phyloP scores from a whole-genome alignment of 2,113 vertebrate species.

The Lota lota region DNA sequence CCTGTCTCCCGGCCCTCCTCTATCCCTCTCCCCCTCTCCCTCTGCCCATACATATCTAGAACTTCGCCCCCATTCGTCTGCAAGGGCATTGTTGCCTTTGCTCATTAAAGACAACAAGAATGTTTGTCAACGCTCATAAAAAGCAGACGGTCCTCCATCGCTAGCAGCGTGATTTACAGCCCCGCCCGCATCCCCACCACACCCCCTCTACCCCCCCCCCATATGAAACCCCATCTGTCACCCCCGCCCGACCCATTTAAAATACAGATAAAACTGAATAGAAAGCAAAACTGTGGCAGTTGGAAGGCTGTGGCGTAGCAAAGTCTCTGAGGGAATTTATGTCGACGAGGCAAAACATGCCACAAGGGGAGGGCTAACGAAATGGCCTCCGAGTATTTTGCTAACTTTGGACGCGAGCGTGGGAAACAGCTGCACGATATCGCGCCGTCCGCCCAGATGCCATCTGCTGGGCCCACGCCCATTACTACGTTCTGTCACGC shows the following conservation, averaged over 20 bases:
- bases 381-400: conserved; percentile 43
- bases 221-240: conserved; percentile 56
- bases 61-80: conserved; percentile 35
- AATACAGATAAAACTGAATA: conserved; percentile 27
- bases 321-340: conserved; percentile 36
- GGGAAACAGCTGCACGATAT: conserved; percentile 51
- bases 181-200: conserved; percentile 3
- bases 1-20: conserved; percentile 38
- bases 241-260: background rate
- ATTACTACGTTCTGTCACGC: too few relatives aligned
- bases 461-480: background rate
- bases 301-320: conserved; percentile 11
- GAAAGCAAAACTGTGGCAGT: conserved; percentile 34
- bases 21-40: too few relatives aligned
- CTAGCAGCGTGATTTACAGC: conserved; percentile 51
- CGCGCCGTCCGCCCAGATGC: conserved; percentile 48
- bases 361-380: conserved; percentile 16
- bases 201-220: conserved; percentile 15
- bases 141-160: conserved; percentile 37
- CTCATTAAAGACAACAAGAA: conserved; percentile 56
- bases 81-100: conserved; percentile 49
- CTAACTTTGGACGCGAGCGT: conserved; percentile 44
- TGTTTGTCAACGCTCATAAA: conserved; percentile 66
- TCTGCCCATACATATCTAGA: too few relatives aligned
- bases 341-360: conserved; percentile 24